Percentiles rank a stretch among this genome's conserved stretches.
Conservation (phyloP, 2,797 vertebrate species). For the Denticeps clupeoides region DNA sequence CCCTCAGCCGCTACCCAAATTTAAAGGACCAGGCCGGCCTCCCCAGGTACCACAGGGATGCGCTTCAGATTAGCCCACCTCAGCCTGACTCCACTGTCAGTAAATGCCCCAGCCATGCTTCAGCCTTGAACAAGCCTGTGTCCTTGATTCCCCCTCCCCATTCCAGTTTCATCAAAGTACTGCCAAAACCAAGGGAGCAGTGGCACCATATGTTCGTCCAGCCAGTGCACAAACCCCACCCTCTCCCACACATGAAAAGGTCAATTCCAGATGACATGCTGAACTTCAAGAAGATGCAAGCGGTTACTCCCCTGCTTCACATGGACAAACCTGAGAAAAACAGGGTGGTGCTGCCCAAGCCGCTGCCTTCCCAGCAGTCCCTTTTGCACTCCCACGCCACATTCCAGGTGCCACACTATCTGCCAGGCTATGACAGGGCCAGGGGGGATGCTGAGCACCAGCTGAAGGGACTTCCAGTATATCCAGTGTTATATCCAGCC, state of each 20-base stretch:
- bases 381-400: slow-evolving; percentile 31
- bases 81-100: slow-evolving; percentile 10
- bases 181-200: slow-evolving; percentile 43
- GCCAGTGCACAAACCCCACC: slow-evolving; percentile 31
- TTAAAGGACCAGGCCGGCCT: slow-evolving; percentile 28
- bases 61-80: slow-evolving; percentile 18
- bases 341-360: slow-evolving; percentile 33
- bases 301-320: slow-evolving; percentile 42
- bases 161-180: slow-evolving; percentile 55
- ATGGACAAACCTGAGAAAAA: slow-evolving; percentile 50
- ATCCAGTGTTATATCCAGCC: slow-evolving; percentile 57
- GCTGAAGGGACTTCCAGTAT: slow-evolving; percentile 39
- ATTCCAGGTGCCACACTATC: slow-evolving; percentile 30
- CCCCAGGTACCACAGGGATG: slow-evolving; percentile 25
- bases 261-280: slow-evolving; percentile 34
- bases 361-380: slow-evolving; percentile 40
- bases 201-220: slow-evolving; percentile 44
- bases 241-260: slow-evolving; percentile 27
- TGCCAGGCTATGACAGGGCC: slow-evolving; percentile 36
- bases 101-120: slow-evolving; percentile 37
- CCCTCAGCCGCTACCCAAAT: slow-evolving; percentile 27
- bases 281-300: slow-evolving; percentile 43
- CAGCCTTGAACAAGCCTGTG: slow-evolving; percentile 38
- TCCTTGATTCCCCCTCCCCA: slow-evolving; percentile 57
- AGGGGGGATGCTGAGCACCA: slow-evolving; percentile 44